Base-by-base conservation (phyloP, 2,888 invertebrate species). In the Hemicrepidius hirtus region DNA sequence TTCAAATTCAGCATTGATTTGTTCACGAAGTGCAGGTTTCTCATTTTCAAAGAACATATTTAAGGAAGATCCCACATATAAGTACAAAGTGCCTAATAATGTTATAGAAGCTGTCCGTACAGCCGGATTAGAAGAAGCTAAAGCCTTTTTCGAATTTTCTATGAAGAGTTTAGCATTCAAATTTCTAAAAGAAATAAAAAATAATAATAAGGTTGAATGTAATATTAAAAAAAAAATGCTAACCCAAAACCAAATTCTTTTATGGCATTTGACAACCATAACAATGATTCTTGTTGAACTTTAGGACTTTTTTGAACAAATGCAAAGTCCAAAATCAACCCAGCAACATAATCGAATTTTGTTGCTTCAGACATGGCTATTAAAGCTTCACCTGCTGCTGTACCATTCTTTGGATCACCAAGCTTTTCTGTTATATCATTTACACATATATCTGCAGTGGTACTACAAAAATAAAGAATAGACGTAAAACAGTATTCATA, bases 221-320 rank as follows among this genome's bases (percentile, higher is more conserved):
- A n/a, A n/a, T 5, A 63, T 24, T 16, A 12, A 9, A 35, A 55
- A 13, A 35, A 55, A 28, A 28, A 62, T 24, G 89, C 92, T 91
- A 85, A 94, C 93, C 89, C 88, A 81, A 96, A 93, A 1, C 97
- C 97, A 88, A 97, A 97, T 83, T 97, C 97, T 81, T 92, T 91
- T 4, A 97, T 89, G 0, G 96, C 93, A 44, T 86, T 90, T 0
- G 92, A 87, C 74, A 96, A 88, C 97, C 97, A 97, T 69, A 90
- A 89, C 65, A 97, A 88, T 68, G 95, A 89, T 85, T 97, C 97
- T 0, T 94, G 92, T 82, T 96, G 95, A 44, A 96, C 95, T 86
- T 97, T 97, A 0, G 97, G 97, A 82, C 94, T 97, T 86, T 96
- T 97, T 85, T 97, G 96, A 9, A 88, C 87, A 85, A 96, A 95